Conservation (phyloP, 2,888 invertebrate genomes). For the Hypomecis atomaria region DNA sequence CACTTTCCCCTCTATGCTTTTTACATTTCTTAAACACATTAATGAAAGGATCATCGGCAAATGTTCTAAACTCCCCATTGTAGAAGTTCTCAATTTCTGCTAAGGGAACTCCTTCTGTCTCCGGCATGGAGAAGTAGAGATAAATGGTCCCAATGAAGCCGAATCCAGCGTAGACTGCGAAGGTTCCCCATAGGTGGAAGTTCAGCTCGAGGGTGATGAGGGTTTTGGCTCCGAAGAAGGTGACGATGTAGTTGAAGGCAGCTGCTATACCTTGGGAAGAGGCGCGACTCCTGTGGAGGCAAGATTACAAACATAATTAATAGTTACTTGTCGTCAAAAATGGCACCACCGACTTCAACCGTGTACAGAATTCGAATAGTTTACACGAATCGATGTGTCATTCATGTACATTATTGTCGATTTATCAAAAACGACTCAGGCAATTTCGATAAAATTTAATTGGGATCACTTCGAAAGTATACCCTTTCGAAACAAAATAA, state of each 20-base stretch:
- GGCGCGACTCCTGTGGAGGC: slow-evolving; percentile 69
- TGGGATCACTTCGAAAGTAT: no score
- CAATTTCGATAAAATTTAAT: no score
- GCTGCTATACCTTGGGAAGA: slow-evolving; percentile 79
- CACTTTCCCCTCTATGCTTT: slow-evolving; percentile 31
- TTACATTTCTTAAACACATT: slow-evolving; percentile 59
- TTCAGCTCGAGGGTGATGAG: slow-evolving; percentile 72
- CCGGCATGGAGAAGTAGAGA: slow-evolving; percentile 78
- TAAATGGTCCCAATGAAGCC: slow-evolving; percentile 74
- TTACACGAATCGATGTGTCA: no score
- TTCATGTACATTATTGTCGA: no score
- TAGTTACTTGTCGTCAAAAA: no score
- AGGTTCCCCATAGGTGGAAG: slow-evolving; percentile 72
- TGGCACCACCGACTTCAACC: no score
- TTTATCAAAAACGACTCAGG: no score
- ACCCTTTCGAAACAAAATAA: no score
- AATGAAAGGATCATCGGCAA: slow-evolving; percentile 68
- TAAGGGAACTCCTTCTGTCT: slow-evolving; percentile 79
- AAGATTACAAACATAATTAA: neutral
- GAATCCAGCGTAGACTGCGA: slow-evolving; percentile 74
- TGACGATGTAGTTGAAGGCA: slow-evolving; percentile 76
- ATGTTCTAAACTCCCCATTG: slow-evolving; percentile 61
- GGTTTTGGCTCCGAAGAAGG: slow-evolving; percentile 78
- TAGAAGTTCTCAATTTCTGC: slow-evolving; percentile 78
- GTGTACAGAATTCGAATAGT: no score